A percentile compares a stretch with the other conserved stretches of the same genome.
These are phyloP conservation scores for Xylota sylvarum DNA, from an alignment of 2,888 invertebrate species.

Conservation along the genomic window DNA sequence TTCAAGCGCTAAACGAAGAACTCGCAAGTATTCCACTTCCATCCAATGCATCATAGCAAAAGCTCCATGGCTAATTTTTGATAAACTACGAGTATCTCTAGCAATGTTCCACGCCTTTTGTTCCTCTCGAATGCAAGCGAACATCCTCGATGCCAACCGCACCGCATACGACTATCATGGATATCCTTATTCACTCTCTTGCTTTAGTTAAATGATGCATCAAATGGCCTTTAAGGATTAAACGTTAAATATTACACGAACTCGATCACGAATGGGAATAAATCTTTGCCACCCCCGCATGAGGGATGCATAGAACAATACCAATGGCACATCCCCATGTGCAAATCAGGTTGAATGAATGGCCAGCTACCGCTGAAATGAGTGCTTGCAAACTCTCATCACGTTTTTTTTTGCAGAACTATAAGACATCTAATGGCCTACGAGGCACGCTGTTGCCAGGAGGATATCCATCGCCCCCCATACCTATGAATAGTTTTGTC, in stretches of 20 bases:
- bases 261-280: slow-evolving; percentile 50
- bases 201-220: slow-evolving; percentile 76
- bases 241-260: slow-evolving; percentile 75
- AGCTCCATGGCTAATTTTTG: slow-evolving; percentile 75
- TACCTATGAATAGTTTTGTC: slow-evolving; percentile 19
- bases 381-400: slow-evolving; percentile 70
- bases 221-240: slow-evolving; percentile 77
- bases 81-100: slow-evolving; percentile 59
- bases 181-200: slow-evolving; percentile 29
- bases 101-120: background rate
- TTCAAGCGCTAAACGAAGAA: slow-evolving; percentile 23
- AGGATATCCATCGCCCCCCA: background rate
- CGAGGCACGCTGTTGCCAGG: slow-evolving; percentile 3
- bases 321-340: slow-evolving; percentile 55
- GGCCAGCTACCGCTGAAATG: slow-evolving; percentile 52
- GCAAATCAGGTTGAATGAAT: slow-evolving; percentile 72
- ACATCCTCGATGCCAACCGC: slow-evolving; percentile 27
- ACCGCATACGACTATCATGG: background rate
- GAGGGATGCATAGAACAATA: slow-evolving; percentile 36
- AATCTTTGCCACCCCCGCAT: slow-evolving; percentile 35
- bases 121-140: slow-evolving; percentile 20
- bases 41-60: slow-evolving; percentile 39
- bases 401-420: slow-evolving; percentile 61
- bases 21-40: background rate
- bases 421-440: slow-evolving; percentile 68